A percentile compares a stretch with the other conserved stretches of the same genome.
These are phyloP conservation scores for Pegea sp. DNA, from an alignment of 23 tunicate genomes.

Conservation along the genomic window DNA sequence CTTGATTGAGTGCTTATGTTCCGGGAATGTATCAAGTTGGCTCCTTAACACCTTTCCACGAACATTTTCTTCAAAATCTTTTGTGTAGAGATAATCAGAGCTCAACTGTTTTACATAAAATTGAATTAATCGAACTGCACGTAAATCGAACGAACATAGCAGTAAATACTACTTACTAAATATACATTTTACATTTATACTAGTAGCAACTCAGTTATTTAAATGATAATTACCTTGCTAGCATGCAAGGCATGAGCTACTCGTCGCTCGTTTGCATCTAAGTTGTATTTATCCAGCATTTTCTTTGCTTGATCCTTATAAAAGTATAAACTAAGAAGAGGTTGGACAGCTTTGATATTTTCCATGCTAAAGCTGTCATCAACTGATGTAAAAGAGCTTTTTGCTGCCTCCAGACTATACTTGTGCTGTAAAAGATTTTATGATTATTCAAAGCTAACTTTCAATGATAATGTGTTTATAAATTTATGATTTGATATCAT, in stretches of 20 bases:
- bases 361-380: constrained; percentile 38
- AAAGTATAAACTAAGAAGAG: constrained; percentile 57
- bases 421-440: constrained; percentile 9
- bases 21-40: constrained; percentile 61
- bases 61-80: constrained; percentile 43
- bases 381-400: constrained; percentile 31
- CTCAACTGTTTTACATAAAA: too few relatives aligned
- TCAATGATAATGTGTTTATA: too few relatives aligned
- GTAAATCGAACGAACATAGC: neutral
- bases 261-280: constrained; percentile 37
- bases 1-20: constrained; percentile 61
- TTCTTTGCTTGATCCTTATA: constrained; percentile 79
- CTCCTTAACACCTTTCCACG: constrained; percentile 35
- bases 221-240: constrained; percentile 26
- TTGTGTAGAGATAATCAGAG: constrained; percentile 30
- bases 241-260: constrained; percentile 52
- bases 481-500: too few relatives aligned
- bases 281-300: constrained; percentile 72
- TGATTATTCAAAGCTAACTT: neutral
- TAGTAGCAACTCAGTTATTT: neutral
- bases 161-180: neutral
- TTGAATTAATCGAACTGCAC: too few relatives aligned
- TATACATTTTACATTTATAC: neutral
- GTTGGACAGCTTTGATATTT: constrained; percentile 32
- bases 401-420: constrained; percentile 28